phyloP scores from a whole-genome alignment of 2,113 vertebrate species.

The Anas platyrhynchos region DNA sequence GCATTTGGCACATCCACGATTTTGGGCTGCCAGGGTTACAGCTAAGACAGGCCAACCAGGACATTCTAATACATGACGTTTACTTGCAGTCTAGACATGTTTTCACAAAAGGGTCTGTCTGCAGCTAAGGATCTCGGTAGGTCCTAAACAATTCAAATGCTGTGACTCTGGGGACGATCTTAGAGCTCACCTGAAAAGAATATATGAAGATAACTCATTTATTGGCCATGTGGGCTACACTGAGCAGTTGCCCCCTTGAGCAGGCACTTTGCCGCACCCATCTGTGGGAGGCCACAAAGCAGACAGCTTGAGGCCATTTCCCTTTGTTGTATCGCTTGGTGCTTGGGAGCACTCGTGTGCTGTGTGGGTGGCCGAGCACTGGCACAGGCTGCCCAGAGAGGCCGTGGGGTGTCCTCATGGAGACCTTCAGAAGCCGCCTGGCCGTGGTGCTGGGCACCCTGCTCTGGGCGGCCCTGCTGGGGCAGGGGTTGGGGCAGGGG shows the following conservation, averaged over 20 bases:
- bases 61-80: not conserved
- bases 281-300: not conserved
- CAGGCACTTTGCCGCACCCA: not conserved
- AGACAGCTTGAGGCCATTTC: too few species aligned
- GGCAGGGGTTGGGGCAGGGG: not conserved
- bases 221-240: not conserved
- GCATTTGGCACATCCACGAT: not conserved
- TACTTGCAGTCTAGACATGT: constrained; percentile 1
- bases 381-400: not conserved
- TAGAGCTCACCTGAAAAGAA: not conserved
- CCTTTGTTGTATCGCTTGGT: too few species aligned
- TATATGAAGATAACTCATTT: not conserved
- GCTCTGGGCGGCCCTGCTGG: not conserved
- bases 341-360: not conserved
- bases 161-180: not conserved
- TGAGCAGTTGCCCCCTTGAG: not conserved
- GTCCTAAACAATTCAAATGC: not conserved
- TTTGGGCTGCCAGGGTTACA: not conserved
- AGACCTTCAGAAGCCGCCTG: not conserved
- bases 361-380: not conserved
- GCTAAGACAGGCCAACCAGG: not conserved
- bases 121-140: not conserved
- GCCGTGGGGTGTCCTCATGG: not conserved
- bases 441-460: not conserved
- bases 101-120: not conserved